Conservation (phyloP, 1,140 invertebrate genomes). For the Nephila pilipes region DNA sequence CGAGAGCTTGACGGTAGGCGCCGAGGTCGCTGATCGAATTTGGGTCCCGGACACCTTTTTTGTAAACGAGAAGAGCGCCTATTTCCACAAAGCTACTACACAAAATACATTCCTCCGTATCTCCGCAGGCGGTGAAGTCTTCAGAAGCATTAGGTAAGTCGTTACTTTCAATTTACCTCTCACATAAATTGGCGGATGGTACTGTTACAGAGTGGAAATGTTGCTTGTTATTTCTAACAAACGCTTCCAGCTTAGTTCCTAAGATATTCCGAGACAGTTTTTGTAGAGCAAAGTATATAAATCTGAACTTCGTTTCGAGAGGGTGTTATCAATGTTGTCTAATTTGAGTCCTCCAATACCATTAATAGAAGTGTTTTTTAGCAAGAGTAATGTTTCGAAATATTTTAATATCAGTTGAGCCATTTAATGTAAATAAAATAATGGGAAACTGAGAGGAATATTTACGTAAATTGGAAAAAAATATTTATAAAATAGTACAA, state of each 20-base stretch:
- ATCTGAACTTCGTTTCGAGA: neutral
- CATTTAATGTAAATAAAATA: no score
- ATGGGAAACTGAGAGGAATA: no score
- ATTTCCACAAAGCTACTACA: slow-evolving; percentile 84
- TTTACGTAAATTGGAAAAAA: no score
- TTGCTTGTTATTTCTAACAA: neutral
- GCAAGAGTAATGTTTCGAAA: no score
- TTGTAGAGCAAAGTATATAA: neutral
- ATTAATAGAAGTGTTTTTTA: no score
- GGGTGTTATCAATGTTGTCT: neutral
- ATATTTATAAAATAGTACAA: no score
- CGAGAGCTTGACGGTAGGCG: slow-evolving; percentile 82
- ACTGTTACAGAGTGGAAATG: neutral
- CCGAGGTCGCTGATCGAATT: slow-evolving; percentile 83
- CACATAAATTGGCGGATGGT: neutral
- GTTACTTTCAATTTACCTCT: slow-evolving; percentile 8
- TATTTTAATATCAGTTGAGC: no score
- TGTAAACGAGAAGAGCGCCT: slow-evolving; percentile 84
- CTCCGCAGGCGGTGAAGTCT: slow-evolving; percentile 82
- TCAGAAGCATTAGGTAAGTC: slow-evolving; percentile 82
- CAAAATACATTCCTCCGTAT: slow-evolving; percentile 84
- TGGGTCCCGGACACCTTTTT: slow-evolving; percentile 85
- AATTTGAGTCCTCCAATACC: neutral
- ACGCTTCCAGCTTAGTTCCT: neutral
- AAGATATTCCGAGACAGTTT: neutral